These are phyloP conservation scores for Trachelipus rathkii DNA, from an alignment of 1,140 invertebrate species.

Conservation along the genomic window DNA sequence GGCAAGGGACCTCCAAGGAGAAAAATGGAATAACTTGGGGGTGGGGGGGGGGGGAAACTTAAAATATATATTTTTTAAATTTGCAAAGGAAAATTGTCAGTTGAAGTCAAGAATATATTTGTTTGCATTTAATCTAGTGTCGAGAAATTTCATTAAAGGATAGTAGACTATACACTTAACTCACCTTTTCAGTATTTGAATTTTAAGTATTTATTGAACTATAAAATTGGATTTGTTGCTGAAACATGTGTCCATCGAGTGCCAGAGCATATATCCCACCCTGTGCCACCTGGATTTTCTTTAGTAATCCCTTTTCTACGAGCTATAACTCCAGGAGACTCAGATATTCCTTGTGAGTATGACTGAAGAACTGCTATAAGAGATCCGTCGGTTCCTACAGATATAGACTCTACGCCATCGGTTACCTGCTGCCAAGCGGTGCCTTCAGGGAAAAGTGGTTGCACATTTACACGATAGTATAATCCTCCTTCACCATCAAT, in stretches of 20 bases:
- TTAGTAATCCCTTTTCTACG: constrained; percentile 65
- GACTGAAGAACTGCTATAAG: constrained; percentile 65
- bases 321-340: constrained; percentile 56
- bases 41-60: no score
- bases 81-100: no score
- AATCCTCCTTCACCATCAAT: constrained; percentile 31
- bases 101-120: no score
- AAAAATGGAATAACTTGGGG: no score
- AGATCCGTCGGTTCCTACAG: constrained; percentile 58
- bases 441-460: constrained; percentile 54
- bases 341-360: constrained; percentile 54
- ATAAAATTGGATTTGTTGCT: constrained; percentile 24
- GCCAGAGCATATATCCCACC: constrained; percentile 68
- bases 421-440: constrained; percentile 50
- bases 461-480: constrained; percentile 30
- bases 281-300: constrained; percentile 65
- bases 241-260: constrained; percentile 53
- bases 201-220: neutral
- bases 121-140: no score
- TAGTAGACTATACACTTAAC: no score
- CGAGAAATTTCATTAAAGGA: no score
- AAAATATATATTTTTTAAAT: no score
- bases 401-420: constrained; percentile 53
- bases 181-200: no score
- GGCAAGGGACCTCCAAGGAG: no score